These are phyloP conservation scores for Sebastes flavidus DNA, from an alignment of 2,797 vertebrate genomes.

Conservation along the genomic window DNA sequence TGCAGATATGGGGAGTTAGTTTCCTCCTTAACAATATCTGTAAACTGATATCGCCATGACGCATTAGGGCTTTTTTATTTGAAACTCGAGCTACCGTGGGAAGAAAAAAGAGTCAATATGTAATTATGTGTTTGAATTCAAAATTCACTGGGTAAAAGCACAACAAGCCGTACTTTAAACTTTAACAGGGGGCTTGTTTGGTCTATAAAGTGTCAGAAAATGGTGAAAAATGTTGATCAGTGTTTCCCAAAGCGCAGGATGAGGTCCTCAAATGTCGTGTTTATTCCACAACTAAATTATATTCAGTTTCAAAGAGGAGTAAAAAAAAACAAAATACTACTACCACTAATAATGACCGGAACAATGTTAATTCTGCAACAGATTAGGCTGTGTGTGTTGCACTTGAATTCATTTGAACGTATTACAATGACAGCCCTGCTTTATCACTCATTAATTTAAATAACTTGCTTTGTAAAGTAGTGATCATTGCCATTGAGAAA, in stretches of 20 bases:
- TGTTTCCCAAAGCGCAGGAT: no score
- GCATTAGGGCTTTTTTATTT: not conserved
- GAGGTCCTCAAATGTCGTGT: no score
- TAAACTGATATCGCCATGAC: not conserved
- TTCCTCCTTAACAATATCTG: not conserved
- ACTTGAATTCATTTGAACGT: not conserved
- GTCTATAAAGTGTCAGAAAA: no score
- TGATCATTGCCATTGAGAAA: not conserved
- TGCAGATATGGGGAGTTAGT: not conserved
- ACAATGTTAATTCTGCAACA: not conserved
- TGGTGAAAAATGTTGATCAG: no score
- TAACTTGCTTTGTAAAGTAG: not conserved
- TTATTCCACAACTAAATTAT: no score
- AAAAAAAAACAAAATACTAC: not conserved
- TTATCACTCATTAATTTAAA: slow-evolving; percentile 6
- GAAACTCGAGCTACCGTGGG: not conserved
- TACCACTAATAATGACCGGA: not conserved
- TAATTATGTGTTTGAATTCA: not conserved
- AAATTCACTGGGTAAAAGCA: not conserved
- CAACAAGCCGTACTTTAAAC: not conserved
- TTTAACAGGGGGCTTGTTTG: not conserved
- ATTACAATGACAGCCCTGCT: not conserved
- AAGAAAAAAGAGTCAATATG: not conserved
- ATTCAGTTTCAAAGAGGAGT: no score
- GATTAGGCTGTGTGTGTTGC: not conserved